phyloP scores from a whole-genome alignment of 2,888 invertebrate species.

The Pantelozetes paolii region DNA sequence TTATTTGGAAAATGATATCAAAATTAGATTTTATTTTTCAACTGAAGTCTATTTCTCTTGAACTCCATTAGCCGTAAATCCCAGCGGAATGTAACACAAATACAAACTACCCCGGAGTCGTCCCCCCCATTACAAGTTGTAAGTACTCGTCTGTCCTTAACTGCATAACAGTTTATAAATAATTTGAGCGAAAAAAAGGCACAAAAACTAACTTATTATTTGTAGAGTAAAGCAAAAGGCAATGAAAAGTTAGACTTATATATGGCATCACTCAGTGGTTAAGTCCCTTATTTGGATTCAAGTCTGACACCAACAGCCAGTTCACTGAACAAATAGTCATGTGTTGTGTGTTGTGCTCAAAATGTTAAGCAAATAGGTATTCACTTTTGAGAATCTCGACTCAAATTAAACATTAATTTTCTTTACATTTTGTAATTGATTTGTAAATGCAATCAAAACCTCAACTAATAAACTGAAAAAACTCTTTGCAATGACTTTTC shows the following conservation, averaged over 20 bases:
- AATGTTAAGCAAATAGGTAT: too few species aligned
- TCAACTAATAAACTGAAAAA: too few species aligned
- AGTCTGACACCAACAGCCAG: not conserved
- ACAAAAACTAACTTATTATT: too few species aligned
- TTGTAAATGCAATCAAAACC: too few species aligned
- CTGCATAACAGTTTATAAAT: not conserved
- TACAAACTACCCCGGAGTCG: not conserved
- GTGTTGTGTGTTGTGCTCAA: too few species aligned
- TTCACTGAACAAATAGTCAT: constrained; percentile 1
- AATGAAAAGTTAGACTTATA: not conserved
- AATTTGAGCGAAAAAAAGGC: not conserved
- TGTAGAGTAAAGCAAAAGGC: not conserved
- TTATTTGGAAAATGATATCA: too few species aligned
- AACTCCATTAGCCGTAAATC: not conserved
- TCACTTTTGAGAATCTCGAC: too few species aligned
- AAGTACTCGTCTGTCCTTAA: not conserved
- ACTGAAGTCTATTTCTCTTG: not conserved
- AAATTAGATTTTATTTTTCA: not conserved
- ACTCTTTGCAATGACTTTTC: too few species aligned
- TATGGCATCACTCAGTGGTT: not conserved
- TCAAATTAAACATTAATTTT: too few species aligned
- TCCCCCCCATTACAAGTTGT: not conserved
- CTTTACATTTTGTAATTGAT: too few species aligned
- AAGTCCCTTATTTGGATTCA: constrained; percentile 9
- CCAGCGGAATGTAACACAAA: not conserved